Percentiles rank a stretch among this genome's conserved stretches.
Evolutionary conservation across 2,888 invertebrate genomes (phyloP).

Genomic region (Cheilosia pagana): DNA sequence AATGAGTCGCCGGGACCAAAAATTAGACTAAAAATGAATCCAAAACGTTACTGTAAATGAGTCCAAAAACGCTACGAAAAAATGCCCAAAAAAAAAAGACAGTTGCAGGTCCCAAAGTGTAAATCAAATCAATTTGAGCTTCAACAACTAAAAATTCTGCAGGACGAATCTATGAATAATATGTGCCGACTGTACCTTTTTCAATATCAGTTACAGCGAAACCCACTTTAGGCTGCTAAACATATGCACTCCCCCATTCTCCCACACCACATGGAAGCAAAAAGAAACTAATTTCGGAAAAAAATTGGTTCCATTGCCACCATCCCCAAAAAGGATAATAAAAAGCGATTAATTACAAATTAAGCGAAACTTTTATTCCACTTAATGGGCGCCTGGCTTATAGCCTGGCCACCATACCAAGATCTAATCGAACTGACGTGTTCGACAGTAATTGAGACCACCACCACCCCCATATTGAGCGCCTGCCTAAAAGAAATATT

Average conservation of each 20-base stretch:
- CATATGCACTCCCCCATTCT: conserved; percentile 13
- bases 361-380: conserved; percentile 69
- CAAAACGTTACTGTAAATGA: too few relatives aligned
- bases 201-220: conserved; percentile 29
- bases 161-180: too few relatives aligned
- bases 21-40: too few relatives aligned
- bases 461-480: conserved; percentile 52
- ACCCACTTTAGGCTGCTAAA: not conserved
- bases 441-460: conserved; percentile 62
- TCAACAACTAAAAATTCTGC: too few relatives aligned
- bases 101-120: too few relatives aligned
- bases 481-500: conserved; percentile 60
- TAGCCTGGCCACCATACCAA: not conserved
- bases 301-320: conserved; percentile 22
- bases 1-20: too few relatives aligned
- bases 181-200: not conserved
- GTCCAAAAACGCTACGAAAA: too few relatives aligned
- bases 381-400: conserved; percentile 47
- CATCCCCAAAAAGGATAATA: conserved; percentile 34
- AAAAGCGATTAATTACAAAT: conserved; percentile 75
- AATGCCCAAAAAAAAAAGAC: too few relatives aligned
- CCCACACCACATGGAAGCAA: not conserved
- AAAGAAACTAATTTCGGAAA: conserved; percentile 37
- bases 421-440: conserved; percentile 71
- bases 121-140: too few relatives aligned